Evolutionary conservation across 2,797 vertebrate genomes (phyloP), one percentile per base, ranked within the genome.

Genomic region (Tragopan temminckii): DNA sequence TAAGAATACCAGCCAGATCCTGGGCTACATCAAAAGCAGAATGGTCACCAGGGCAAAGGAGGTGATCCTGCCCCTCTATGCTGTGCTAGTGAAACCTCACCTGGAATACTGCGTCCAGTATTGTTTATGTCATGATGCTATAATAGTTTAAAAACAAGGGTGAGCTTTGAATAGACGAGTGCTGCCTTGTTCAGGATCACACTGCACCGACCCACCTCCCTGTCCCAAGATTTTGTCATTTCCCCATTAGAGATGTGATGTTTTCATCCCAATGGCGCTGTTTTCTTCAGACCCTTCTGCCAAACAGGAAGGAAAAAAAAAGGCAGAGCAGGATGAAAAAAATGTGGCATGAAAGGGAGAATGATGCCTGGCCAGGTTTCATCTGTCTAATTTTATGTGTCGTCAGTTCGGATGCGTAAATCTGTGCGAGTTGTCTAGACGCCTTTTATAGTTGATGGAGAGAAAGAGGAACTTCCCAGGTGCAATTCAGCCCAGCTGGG

Each of bases 401-500:
- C 83, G 52, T 81, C 86, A 59, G 74, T 63, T 88, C 13, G 9
- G 88, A 81, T 75, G 59, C 1, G 2, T 57, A 88, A 93, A 94
- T 88, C 80, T 62, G 38, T 77, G 70, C 1, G 1, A 59, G 75
- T 66, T 61, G 40, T 88, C 88, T 81, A 85, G 85, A 42, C 4
- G n/a, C 19, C 31, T 88, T 95, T 94, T 88, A 13, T 29, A 58
- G 88, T 5, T 7, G 2, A 33, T 64, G 70, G 80, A 86, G 92
- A 84, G 77, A 76, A 67, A 76, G 62, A 91, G 72, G 92, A 95
- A 84, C 62, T 79, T 93, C 85, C 94, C 46, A 2, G 53, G 72
- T 42, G 50, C 74, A 62, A 36, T 59, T 79, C 77, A 94, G 83
- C 77, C 83, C 95, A 95, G 90, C 83, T 90, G 92, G 93, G 83